These are phyloP conservation scores for Oligia strigilis DNA, from an alignment of 2,888 invertebrate genomes.

Conservation along the genomic window DNA sequence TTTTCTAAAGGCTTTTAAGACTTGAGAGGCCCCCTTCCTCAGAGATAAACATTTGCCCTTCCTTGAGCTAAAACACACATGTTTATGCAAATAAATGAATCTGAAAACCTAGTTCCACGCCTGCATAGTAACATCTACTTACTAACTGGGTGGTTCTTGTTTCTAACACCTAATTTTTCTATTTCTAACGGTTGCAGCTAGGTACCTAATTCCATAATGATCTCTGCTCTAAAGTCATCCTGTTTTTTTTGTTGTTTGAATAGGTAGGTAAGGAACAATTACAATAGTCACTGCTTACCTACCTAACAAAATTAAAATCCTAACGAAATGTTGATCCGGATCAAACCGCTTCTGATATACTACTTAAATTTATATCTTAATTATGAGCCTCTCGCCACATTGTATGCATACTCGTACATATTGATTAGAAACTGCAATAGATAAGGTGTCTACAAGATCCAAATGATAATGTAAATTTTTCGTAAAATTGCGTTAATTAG, in stretches of 20 bases:
- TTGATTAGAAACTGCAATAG: constrained; percentile 15
- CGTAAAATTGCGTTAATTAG: not conserved
- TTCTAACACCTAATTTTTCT: not conserved
- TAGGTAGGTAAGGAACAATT: not conserved
- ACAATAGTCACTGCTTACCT: not conserved
- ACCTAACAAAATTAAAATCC: not conserved
- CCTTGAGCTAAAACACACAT: no score
- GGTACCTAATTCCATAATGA: not conserved
- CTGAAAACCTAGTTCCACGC: no score
- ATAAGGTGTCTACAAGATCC: constrained; percentile 7
- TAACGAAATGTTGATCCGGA: not conserved
- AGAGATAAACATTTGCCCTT: no score
- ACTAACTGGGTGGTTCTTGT: not conserved
- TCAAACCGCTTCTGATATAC: constrained; percentile 3
- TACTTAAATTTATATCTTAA: not conserved
- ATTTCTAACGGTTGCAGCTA: no score
- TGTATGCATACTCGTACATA: not conserved
- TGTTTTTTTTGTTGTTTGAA: not conserved
- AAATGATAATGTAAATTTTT: constrained; percentile 1
- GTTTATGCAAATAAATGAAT: no score
- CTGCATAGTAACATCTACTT: not conserved
- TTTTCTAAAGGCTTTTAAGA: no score
- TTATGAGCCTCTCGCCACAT: not conserved
- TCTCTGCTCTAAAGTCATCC: not conserved
- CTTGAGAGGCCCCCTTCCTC: no score